Conservation (phyloP, 2,888 invertebrate species). For the Nudaria mundana region DNA sequence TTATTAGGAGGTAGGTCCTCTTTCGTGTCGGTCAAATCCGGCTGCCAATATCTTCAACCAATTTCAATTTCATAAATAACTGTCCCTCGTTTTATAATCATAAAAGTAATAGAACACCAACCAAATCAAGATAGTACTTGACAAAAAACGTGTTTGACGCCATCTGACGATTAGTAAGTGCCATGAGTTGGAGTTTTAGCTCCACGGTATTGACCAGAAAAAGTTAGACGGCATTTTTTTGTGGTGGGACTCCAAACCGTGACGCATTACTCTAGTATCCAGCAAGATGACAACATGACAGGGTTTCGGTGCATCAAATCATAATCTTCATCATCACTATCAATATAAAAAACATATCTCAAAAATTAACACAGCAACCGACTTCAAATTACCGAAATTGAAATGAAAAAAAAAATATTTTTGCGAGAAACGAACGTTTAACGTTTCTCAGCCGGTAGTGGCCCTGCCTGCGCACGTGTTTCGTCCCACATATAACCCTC, state of each 20-base stretch:
- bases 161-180: slow-evolving; percentile 7
- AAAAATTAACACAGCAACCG: too few relatives aligned
- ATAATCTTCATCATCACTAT: neutral
- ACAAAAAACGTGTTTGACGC: slow-evolving; percentile 8
- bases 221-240: slow-evolving; percentile 7
- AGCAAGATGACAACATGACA: slow-evolving; percentile 3
- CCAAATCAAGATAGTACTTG: slow-evolving; percentile 4
- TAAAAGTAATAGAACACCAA: slow-evolving; percentile 4
- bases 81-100: neutral
- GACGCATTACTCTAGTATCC: slow-evolving; percentile 6
- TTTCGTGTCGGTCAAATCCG: neutral
- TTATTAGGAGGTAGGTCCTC: too few relatives aligned
- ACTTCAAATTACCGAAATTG: too few relatives aligned
- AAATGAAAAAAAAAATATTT: too few relatives aligned
- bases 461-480: too few relatives aligned
- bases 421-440: too few relatives aligned
- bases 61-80: slow-evolving; percentile 1
- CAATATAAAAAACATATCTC: neutral
- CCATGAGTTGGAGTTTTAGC: slow-evolving; percentile 10
- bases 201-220: slow-evolving; percentile 5
- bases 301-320: neutral
- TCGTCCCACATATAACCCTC: too few relatives aligned
- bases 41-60: neutral
- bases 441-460: too few relatives aligned
- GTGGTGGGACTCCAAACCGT: slow-evolving; percentile 6